A percentile compares a stretch with the other conserved stretches of the same genome.
Conservation (phyloP, 2,797 vertebrate genomes). For the Hemibagrus guttatus region DNA sequence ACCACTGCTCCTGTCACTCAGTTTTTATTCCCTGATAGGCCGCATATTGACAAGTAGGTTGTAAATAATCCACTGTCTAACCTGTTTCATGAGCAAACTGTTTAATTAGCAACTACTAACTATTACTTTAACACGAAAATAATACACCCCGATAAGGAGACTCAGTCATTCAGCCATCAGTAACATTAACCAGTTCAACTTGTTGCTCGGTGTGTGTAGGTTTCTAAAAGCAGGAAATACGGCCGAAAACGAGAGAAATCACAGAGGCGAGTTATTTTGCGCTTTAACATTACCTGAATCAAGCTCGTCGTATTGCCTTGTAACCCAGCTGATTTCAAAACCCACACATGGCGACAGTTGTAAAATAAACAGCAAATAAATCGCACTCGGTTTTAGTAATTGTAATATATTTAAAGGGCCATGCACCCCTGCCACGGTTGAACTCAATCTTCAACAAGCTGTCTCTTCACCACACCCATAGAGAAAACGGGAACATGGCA, state of each 20-base stretch:
- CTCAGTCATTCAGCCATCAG: not conserved
- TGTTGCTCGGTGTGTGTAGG: slow-evolving; percentile 26
- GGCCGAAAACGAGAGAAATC: slow-evolving; percentile 56
- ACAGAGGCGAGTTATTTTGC: slow-evolving; percentile 20
- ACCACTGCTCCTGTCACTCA: not conserved
- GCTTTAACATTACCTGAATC: slow-evolving; percentile 71
- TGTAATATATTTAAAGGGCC: slow-evolving; percentile 60
- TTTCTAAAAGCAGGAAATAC: slow-evolving; percentile 33
- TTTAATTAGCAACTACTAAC: not conserved
- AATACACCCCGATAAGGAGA: not conserved
- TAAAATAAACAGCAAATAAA: slow-evolving; percentile 51
- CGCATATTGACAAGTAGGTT: slow-evolving; percentile 8
- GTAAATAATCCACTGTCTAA: not conserved
- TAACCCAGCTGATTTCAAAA: slow-evolving; percentile 66
- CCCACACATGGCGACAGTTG: slow-evolving; percentile 64
- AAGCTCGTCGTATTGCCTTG: slow-evolving; percentile 58
- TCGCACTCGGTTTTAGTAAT: slow-evolving; percentile 55
- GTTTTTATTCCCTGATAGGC: slow-evolving; percentile 20
- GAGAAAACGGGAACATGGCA: slow-evolving; percentile 81
- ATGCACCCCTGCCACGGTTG: slow-evolving; percentile 50
- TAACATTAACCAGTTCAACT: not conserved
- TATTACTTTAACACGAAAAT: not conserved
- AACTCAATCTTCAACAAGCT: slow-evolving; percentile 71
- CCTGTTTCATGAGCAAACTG: not conserved
- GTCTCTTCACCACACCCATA: slow-evolving; percentile 84